Conservation (phyloP, 1,140 invertebrate genomes). For the Bombus superbus region DNA sequence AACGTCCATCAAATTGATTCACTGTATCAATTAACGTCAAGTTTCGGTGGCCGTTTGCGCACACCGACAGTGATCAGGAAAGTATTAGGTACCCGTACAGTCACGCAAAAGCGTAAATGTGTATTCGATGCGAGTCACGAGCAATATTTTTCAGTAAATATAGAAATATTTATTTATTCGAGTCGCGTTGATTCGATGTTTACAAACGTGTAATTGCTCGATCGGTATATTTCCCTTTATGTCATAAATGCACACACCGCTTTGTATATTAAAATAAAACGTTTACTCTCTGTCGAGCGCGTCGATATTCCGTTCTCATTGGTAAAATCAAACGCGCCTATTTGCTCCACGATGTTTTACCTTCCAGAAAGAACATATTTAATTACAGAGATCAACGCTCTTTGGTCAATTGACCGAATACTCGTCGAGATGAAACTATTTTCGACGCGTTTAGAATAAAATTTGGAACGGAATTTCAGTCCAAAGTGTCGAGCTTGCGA, state of each 20-base stretch:
- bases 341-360: neutral
- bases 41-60: neutral
- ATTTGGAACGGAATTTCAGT: neutral
- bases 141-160: neutral
- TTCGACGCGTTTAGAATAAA: neutral
- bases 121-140: neutral
- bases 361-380: no score
- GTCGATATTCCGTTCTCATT: neutral
- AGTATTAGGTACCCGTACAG: neutral
- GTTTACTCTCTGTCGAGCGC: neutral
- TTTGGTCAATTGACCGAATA: neutral
- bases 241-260: neutral
- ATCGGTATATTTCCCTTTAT: neutral
- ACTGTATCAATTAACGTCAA: neutral
- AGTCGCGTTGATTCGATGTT: neutral
- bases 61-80: neutral
- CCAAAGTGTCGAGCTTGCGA: neutral
- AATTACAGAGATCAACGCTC: neutral
- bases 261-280: neutral
- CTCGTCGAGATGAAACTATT: neutral
- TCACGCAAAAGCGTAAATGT: neutral
- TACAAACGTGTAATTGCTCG: neutral
- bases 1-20: neutral
- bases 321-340: neutral
- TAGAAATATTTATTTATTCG: slow-evolving; percentile 17